phyloP scores from a whole-genome alignment of 2,113 vertebrate species.

The Thinocorus orbignyianus region DNA sequence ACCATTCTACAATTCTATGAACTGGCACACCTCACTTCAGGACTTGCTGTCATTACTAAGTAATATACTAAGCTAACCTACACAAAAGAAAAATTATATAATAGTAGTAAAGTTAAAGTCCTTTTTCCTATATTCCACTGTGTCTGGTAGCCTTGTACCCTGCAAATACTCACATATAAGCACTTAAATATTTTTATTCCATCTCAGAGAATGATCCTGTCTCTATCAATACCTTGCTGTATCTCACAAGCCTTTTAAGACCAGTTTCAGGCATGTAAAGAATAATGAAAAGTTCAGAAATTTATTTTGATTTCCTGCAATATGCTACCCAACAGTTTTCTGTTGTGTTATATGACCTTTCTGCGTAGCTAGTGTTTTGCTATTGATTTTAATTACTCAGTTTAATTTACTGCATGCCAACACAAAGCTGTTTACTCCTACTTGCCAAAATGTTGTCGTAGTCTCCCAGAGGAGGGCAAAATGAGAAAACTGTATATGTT shows the following conservation, averaged over 20 bases:
- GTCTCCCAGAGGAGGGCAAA: slow-evolving; percentile 78
- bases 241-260: neutral
- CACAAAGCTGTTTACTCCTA: slow-evolving; percentile 84
- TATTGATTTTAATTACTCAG: slow-evolving; percentile 98
- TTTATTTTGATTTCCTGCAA: slow-evolving; percentile 82
- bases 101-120: neutral
- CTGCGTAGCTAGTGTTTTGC: slow-evolving; percentile 85
- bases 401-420: slow-evolving; percentile 87
- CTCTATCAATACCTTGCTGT: neutral
- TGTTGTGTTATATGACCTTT: slow-evolving; percentile 88
- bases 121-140: neutral
- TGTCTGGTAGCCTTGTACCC: neutral
- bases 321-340: slow-evolving; percentile 79
- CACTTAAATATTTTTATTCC: neutral
- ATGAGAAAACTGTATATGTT: slow-evolving; percentile 70
- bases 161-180: neutral
- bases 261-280: slow-evolving; percentile 69
- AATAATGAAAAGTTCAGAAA: slow-evolving; percentile 88
- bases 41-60: neutral
- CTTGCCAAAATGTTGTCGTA: slow-evolving; percentile 82
- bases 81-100: neutral
- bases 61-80: neutral
- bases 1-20: too few relatives aligned
- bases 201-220: neutral
- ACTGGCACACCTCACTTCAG: neutral